phyloP scores from a whole-genome alignment of 2,888 invertebrate genomes.

The Agriopis aurantiaria region DNA sequence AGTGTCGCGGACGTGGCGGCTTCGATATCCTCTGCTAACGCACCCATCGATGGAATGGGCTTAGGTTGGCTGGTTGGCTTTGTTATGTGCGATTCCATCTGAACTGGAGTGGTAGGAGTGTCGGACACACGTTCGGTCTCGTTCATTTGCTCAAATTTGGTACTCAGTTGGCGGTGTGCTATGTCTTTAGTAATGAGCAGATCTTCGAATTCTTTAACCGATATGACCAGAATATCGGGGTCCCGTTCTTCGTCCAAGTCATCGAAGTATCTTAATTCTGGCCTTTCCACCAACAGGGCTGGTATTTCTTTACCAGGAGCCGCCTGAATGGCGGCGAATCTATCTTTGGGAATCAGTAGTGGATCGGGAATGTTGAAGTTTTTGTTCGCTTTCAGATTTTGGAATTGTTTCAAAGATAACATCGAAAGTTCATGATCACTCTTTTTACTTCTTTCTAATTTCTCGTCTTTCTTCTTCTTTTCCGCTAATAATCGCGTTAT shows the following conservation, averaged over 20 bases:
- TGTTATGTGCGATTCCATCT: constrained; percentile 45
- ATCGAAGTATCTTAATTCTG: constrained; percentile 91
- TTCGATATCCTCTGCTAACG: constrained; percentile 88
- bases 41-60: constrained; percentile 73
- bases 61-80: constrained; percentile 67
- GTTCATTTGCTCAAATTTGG: background rate
- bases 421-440: constrained; percentile 79
- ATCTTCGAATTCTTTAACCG: constrained; percentile 88
- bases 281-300: constrained; percentile 89
- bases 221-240: constrained; percentile 92
- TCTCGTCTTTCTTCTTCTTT: constrained; percentile 65
- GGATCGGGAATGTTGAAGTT: constrained; percentile 93
- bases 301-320: constrained; percentile 93
- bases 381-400: constrained; percentile 88
- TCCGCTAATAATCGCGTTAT: constrained; percentile 75
- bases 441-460: constrained; percentile 52
- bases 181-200: constrained; percentile 58
- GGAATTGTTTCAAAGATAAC: constrained; percentile 90
- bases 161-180: background rate
- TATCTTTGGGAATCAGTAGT: constrained; percentile 92
- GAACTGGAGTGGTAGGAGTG: constrained; percentile 51
- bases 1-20: constrained; percentile 90
- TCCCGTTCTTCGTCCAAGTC: constrained; percentile 78
- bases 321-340: constrained; percentile 89
- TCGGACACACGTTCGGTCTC: constrained; percentile 15